phyloP scores from a whole-genome alignment of 2,113 vertebrate species.

The human region DNA sequence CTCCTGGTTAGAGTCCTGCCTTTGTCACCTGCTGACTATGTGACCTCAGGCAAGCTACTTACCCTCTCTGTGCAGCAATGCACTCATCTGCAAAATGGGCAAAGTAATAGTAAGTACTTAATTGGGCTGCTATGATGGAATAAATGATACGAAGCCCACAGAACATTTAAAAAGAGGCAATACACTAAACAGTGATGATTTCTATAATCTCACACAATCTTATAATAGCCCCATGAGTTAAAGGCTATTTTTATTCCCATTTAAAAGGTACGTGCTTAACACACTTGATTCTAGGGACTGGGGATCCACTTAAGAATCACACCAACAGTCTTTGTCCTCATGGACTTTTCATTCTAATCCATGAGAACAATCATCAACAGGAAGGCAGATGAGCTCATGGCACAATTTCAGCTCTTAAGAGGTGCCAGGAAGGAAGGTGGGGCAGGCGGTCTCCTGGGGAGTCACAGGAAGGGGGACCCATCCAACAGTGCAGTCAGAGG shows the following conservation, averaged over 20 bases:
- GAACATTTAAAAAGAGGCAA: neutral
- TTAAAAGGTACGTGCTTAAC: neutral
- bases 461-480: neutral
- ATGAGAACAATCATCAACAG: neutral
- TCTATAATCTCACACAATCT: neutral
- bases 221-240: neutral
- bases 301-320: neutral
- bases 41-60: neutral
- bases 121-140: neutral
- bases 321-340: neutral
- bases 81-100: neutral
- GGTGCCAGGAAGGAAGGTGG: neutral
- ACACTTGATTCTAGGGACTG: neutral
- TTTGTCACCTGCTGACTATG: neutral
- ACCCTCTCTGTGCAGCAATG: too few relatives aligned
- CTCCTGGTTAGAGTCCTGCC: neutral
- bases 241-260: neutral
- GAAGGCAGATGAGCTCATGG: rapidly evolving
- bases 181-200: rapidly evolving
- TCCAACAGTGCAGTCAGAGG: rapidly evolving
- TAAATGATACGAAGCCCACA: rapidly evolving
- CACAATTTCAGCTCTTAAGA: neutral
- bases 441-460: neutral
- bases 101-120: rapidly evolving
- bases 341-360: neutral